Evolutionary conservation across 2,113 vertebrate genomes (phyloP), one percentile per base, ranked within the genome.

Genomic region (Notarius lentiginosus): DNA sequence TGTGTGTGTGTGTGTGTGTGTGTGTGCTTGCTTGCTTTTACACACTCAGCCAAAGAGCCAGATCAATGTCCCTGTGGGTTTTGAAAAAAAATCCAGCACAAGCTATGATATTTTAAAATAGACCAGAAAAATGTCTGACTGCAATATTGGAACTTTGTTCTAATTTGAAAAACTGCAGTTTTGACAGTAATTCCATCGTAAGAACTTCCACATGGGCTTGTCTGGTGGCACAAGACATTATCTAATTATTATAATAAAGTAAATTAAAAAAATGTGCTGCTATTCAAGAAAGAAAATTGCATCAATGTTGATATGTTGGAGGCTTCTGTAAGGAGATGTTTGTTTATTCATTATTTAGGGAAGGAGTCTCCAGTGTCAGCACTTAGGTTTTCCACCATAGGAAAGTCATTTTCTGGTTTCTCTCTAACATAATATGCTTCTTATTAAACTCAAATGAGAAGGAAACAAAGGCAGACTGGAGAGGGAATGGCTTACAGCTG

Each of bases 1-100:
- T 27, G 61, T 56, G 73, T 84, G 84, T 89, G 83, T 73, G 34
- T 41, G 61, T 51, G 73, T 83, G 82, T n/a, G n/a, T n/a, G n/a
- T 6, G 24, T 27, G 66, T 30, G 2, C 47, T n/a, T 79, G 56
- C 70, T 20, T 51, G n/a, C 56, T 81, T 55, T 22, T 53, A 49
- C 51, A 84, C 83, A 49, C 41, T 76, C 56, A 12, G 8, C 12
- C 76, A n/a, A 10, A 63, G 49, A 53, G 18, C 30, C 49, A 82
- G 77, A 86, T 73, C 85, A 86, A 14, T 61, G 27, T 68, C 20
- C 30, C 27, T 70, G 30, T 18, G 61, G 47, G 20, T 70, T 70
- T 18, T 27, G 53, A n/a, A n/a, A 49, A 49, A n/a, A 60, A 24
- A 73, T 79, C 15, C 30, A 12, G 24, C 27, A 49, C 24, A 34